These are phyloP conservation scores for Stratiomys singularior DNA, from an alignment of 2,888 invertebrate species.

Conservation along the genomic window DNA sequence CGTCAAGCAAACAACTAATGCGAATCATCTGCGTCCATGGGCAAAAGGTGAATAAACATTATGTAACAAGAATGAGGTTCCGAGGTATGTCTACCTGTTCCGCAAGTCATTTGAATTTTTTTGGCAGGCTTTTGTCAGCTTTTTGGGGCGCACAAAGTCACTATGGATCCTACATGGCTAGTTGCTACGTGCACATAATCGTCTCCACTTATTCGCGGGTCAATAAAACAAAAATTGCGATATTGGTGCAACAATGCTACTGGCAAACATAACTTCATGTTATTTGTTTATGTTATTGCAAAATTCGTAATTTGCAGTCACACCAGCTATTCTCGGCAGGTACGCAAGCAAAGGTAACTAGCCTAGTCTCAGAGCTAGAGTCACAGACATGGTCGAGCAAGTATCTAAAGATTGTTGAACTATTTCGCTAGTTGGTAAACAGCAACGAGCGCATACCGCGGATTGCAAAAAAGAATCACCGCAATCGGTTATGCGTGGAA, in stretches of 20 bases:
- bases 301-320: constrained; percentile 8
- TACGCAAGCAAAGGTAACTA: not conserved
- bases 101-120: not conserved
- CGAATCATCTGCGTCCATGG: not conserved
- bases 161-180: too few relatives aligned
- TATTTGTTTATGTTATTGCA: not conserved
- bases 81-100: not conserved
- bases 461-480: constrained; percentile 25
- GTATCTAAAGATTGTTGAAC: constrained; percentile 35
- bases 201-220: not conserved
- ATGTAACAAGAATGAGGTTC: not conserved
- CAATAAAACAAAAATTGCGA: not conserved
- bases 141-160: too few relatives aligned
- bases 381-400: not conserved
- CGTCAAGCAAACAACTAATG: not conserved
- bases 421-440: constrained; percentile 37
- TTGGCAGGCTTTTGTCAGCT: not conserved
- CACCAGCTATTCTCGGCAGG: not conserved
- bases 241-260: constrained; percentile 2
- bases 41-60: constrained; percentile 20
- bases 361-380: not conserved
- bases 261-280: not conserved
- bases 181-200: not conserved
- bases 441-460: constrained; percentile 1
- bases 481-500: constrained; percentile 22